Evolutionary conservation across 2,113 vertebrate genomes (phyloP).

Genomic region (Charadrius vociferus): DNA sequence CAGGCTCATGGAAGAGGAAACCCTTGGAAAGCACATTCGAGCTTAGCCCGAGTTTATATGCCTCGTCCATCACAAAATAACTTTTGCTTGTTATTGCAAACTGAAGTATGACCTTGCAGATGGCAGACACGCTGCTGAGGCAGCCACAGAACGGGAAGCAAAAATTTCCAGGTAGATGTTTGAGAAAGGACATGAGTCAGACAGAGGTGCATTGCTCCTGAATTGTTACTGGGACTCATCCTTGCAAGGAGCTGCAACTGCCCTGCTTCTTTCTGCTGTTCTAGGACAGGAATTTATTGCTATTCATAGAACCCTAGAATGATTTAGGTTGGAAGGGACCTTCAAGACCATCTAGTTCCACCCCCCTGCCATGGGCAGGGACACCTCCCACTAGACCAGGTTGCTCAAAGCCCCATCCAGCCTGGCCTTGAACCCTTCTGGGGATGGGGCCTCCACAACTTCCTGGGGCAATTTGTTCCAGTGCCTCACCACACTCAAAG

Average conservation of each 20-base stretch:
- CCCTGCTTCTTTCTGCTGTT: background rate
- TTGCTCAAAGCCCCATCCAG: too few species aligned
- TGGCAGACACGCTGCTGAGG: background rate
- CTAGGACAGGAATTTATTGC: background rate
- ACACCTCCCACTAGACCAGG: too few species aligned
- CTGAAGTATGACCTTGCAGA: background rate
- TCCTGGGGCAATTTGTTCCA: too few species aligned
- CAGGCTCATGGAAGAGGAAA: background rate
- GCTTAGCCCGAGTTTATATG: background rate
- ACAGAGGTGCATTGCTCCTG: background rate
- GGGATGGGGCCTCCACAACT: too few species aligned
- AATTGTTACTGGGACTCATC: background rate
- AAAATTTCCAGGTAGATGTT: background rate
- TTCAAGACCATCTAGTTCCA: too few species aligned
- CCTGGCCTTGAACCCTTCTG: too few species aligned
- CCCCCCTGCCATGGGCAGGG: too few species aligned
- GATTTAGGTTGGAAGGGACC: too few species aligned
- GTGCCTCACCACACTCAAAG: too few species aligned
- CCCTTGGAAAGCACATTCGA: background rate
- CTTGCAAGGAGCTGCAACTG: background rate
- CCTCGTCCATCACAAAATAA: slow-evolving; percentile 57
- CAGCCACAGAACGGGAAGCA: background rate
- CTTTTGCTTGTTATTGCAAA: slow-evolving; percentile 40
- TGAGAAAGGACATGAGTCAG: background rate
- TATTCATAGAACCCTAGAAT: background rate